These are phyloP conservation scores for Fulmarus glacialis DNA, from an alignment of 2,113 vertebrate species.

Conservation along the genomic window DNA sequence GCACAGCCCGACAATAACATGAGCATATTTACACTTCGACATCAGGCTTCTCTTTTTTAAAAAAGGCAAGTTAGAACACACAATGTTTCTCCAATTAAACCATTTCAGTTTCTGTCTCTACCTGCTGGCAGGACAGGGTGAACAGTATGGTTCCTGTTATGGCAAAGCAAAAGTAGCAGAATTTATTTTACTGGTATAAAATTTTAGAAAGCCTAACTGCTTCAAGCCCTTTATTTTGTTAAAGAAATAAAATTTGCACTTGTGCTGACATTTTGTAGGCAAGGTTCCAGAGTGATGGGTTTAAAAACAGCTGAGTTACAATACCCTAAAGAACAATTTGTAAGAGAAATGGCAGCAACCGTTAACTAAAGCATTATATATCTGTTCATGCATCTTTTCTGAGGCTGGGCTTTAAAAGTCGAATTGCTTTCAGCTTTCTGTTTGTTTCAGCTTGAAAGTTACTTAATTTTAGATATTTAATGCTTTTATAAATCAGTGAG, in stretches of 20 bases:
- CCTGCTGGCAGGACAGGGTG: background rate
- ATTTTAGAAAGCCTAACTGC: conserved; percentile 47
- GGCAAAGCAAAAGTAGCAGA: background rate
- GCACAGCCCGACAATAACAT: background rate
- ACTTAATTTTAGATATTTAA: conserved; percentile 49
- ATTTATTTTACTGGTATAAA: conserved; percentile 42
- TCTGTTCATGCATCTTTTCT: background rate
- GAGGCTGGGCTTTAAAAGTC: conserved; percentile 17
- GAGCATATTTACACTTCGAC: background rate
- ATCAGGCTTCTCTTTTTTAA: background rate
- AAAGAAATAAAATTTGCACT: conserved; percentile 64
- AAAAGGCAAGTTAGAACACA: background rate
- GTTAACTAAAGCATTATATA: conserved; percentile 49
- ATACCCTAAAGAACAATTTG: conserved; percentile 70
- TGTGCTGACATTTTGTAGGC: conserved; percentile 59
- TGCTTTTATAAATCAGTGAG: conserved; percentile 33
- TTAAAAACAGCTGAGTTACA: conserved; percentile 69
- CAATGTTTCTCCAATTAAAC: background rate
- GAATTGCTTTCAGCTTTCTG: conserved; percentile 23
- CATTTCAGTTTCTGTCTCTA: background rate
- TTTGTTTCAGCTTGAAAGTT: conserved; percentile 50
- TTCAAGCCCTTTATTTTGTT: conserved; percentile 54
- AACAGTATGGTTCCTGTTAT: background rate
- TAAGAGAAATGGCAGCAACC: conserved; percentile 60
- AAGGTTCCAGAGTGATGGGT: conserved; percentile 66